Base-by-base conservation (phyloP, 2,113 vertebrate genomes). In the Rissa tridactyla region DNA sequence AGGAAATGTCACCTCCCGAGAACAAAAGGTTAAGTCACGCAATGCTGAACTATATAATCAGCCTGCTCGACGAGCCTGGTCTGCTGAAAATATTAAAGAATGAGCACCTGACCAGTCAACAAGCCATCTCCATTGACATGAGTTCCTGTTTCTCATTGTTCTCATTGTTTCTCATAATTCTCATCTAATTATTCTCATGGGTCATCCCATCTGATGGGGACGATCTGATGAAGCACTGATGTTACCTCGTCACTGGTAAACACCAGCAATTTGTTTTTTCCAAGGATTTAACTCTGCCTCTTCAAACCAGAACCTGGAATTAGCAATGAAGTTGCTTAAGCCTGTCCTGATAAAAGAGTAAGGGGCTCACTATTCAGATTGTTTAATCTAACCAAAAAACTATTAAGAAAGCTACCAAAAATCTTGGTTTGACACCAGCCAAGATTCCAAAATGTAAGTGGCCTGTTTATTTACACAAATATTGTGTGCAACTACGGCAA, bases 21-120 rank as follows among this genome's bases (percentile, higher is more conserved):
- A 97, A 84, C 49, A 95, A 95, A 97, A 95, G 89, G 81, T 94
- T 95, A 97, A 90, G 87, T 57, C 84, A 89, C 0, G 0, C n/a
- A 80, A 60, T 85, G 54, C 51, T 90, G 73, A 90, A 82, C 71
- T 89, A 70, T 36, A 85, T 65, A 89, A 88, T 65, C 83, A 94
- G 88, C 60, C 57, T 80, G 73, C 30, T 54, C 82, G 89, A 94
- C 84, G 86, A 92, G 78, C 15, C 46, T 32, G 40, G 57, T 17
- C 57, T 71, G n/a, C 54, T 13, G 73, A 87, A 92, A 89, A 89
- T 69, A 89, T 38, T 69, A 65, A 73, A 80, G 58, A 92, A 94
- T 54, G 49, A 82, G 51, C n/a, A 85, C 19, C 42, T 18, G 3
- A 60, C 66, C n/a, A 66, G 40, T 29, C 71, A 61, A 84, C 40